phyloP scores from a whole-genome alignment of 2,113 vertebrate genomes.

The Cyprinodon tularosa region DNA sequence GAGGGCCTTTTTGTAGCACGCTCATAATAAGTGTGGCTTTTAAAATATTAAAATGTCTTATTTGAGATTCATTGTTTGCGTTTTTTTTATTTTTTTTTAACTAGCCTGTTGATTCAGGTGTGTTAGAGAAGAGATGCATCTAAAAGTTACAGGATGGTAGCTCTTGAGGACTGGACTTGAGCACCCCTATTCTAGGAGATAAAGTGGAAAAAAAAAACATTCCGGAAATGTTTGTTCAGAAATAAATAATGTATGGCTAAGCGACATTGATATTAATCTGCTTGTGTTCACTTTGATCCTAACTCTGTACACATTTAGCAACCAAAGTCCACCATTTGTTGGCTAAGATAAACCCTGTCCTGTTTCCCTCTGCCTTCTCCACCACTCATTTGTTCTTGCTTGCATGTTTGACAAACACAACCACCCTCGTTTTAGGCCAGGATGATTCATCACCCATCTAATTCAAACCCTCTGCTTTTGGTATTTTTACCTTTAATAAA shows the following conservation, averaged over 20 bases:
- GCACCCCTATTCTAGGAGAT: no score
- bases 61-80: not conserved
- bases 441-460: constrained; percentile 36
- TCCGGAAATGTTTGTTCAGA: not conserved
- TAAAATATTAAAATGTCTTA: not conserved
- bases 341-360: constrained; percentile 27
- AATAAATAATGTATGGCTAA: not conserved
- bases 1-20: not conserved
- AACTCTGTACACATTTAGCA: constrained; percentile 26
- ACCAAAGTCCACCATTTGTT: constrained; percentile 57
- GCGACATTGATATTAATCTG: not conserved
- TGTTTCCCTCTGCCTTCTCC: constrained; percentile 32
- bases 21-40: not conserved
- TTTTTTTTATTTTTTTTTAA: no score
- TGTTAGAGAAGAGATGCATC: no score
- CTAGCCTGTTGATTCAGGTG: no score
- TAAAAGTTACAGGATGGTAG: no score
- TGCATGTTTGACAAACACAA: constrained; percentile 32
- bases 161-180: no score
- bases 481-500: constrained; percentile 23
- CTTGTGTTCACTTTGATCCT: constrained; percentile 12
- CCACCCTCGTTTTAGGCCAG: constrained; percentile 19
- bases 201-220: not conserved
- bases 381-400: constrained; percentile 38
- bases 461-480: constrained; percentile 16